These are phyloP conservation scores for Microctonus aethiopoides DNA, from an alignment of 2,888 invertebrate genomes.

Conservation along the genomic window DNA sequence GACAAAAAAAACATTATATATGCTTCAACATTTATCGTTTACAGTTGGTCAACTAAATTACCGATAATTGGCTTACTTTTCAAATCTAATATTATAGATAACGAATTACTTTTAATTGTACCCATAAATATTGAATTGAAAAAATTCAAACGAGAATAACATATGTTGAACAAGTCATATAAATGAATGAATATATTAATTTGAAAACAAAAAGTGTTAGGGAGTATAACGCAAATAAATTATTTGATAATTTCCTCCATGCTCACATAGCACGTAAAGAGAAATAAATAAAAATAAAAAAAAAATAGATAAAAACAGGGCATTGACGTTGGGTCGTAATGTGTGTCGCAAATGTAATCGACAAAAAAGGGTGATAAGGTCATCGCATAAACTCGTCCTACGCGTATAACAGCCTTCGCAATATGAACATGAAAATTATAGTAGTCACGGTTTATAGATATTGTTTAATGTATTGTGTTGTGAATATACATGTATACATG, in stretches of 20 bases:
- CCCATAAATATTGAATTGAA: neutral
- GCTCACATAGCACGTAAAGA: neutral
- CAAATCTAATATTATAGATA: neutral
- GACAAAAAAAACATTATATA: too few relatives aligned
- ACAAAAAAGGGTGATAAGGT: constrained; percentile 28
- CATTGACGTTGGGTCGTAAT: neutral
- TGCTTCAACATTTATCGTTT: too few relatives aligned
- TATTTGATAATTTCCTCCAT: neutral
- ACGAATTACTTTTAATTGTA: neutral
- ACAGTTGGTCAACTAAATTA: neutral
- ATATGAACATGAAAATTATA: constrained; percentile 25
- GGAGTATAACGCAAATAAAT: neutral
- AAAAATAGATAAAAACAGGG: neutral
- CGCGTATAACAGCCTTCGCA: neutral
- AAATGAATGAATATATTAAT: neutral
- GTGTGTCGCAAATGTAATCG: constrained; percentile 12
- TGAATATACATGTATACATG: neutral
- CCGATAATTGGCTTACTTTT: neutral
- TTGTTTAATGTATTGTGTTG: constrained; percentile 3
- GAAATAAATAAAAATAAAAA: neutral
- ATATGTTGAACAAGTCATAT: neutral
- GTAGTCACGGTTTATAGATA: constrained; percentile 33
- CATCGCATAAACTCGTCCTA: constrained; percentile 23
- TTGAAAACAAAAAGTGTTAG: neutral
- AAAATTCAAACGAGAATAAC: neutral